These are phyloP conservation scores for Pan troglodytes DNA, from an alignment of 2,113 vertebrate species.

Conservation along the genomic window NHGRI_mPanTro3-v2.1_pri NC_072410.2:85533001-85533500, in stretches of 20 bases:
- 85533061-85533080: background rate
- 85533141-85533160: background rate
- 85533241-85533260: background rate
- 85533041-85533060: background rate
- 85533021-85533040: constrained; percentile 13
- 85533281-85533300: background rate
- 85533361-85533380: background rate
- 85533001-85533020: background rate
- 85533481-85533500: background rate
- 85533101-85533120: background rate
- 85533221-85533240: constrained; percentile 19
- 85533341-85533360: background rate
- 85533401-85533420: background rate
- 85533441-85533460: background rate
- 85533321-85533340: background rate
- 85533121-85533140: background rate
- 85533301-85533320: background rate
- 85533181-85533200: background rate
- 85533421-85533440: background rate
- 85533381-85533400: background rate
- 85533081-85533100: background rate
- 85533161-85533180: background rate
- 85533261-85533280: background rate
- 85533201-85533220: background rate
- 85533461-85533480: background rate